phyloP scores from a whole-genome alignment of 1,140 invertebrate species.

The Leptinotarsa texana region DNA sequence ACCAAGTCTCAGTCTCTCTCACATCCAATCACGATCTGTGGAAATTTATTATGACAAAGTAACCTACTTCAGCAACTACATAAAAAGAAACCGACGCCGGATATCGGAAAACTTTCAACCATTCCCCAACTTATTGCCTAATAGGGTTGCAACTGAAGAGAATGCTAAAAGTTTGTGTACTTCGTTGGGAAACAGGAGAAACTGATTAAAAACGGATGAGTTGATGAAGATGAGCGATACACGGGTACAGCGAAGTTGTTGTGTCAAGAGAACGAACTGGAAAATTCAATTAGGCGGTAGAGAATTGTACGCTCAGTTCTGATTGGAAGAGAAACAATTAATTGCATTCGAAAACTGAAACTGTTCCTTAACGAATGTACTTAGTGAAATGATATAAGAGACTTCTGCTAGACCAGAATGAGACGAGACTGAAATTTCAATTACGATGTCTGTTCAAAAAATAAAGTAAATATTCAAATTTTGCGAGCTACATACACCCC shows the following conservation, averaged over 20 bases:
- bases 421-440: too few species aligned
- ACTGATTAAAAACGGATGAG: conserved; percentile 14
- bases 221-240: conserved; percentile 1
- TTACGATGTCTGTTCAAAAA: too few species aligned
- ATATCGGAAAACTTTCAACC: conserved; percentile 16
- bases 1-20: conserved; percentile 6
- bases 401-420: too few species aligned
- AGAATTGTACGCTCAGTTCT: neutral
- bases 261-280: neutral
- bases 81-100: conserved; percentile 8
- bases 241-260: neutral
- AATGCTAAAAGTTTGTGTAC: conserved; percentile 14
- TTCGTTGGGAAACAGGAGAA: conserved; percentile 10
- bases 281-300: neutral
- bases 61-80: conserved; percentile 13
- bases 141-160: conserved; percentile 8
- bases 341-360: neutral
- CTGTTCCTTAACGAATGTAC: too few species aligned
- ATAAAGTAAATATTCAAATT: too few species aligned
- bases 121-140: conserved; percentile 14
- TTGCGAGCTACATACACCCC: too few species aligned
- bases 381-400: too few species aligned
- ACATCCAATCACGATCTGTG: conserved; percentile 5
- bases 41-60: conserved; percentile 15
- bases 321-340: neutral